Evolutionary conservation across 2,113 vertebrate genomes (phyloP).

Genomic region (Globicephala melas): DNA sequence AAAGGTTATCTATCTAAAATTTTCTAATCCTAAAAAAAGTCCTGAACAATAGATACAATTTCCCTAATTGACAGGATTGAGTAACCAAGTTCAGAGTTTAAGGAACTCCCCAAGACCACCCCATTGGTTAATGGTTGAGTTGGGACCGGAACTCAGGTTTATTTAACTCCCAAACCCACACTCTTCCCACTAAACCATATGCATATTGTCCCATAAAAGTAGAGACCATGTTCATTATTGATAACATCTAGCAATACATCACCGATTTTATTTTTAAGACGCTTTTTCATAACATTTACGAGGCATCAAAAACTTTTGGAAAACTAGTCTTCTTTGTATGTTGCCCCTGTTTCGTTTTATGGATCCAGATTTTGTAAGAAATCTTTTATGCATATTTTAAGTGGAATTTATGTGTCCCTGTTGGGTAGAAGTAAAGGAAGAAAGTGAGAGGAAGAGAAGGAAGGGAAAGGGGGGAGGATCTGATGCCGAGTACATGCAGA

Average conservation of each 20-base stretch:
- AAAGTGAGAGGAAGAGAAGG: neutral
- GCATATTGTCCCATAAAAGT: neutral
- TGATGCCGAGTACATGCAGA: neutral
- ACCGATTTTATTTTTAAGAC: neutral
- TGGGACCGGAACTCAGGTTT: neutral
- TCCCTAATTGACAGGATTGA: neutral
- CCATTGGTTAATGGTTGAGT: neutral
- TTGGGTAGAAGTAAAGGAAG: neutral
- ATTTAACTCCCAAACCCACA: neutral
- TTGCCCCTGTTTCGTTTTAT: neutral
- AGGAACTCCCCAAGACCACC: neutral
- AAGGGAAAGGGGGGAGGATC: neutral
- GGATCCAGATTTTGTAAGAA: neutral
- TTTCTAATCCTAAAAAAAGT: neutral
- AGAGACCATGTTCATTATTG: neutral
- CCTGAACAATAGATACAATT: neutral
- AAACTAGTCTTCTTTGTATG: neutral
- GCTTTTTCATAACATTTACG: neutral
- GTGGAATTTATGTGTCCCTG: neutral
- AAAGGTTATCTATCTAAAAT: neutral
- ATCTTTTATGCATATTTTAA: neutral
- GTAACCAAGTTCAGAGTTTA: neutral
- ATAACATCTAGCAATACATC: neutral
- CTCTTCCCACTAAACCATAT: neutral
- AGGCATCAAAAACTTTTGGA: neutral